These are phyloP conservation scores for Enteromius mattozi DNA, from an alignment of 2,797 vertebrate genomes.

Conservation along the genomic window DNA sequence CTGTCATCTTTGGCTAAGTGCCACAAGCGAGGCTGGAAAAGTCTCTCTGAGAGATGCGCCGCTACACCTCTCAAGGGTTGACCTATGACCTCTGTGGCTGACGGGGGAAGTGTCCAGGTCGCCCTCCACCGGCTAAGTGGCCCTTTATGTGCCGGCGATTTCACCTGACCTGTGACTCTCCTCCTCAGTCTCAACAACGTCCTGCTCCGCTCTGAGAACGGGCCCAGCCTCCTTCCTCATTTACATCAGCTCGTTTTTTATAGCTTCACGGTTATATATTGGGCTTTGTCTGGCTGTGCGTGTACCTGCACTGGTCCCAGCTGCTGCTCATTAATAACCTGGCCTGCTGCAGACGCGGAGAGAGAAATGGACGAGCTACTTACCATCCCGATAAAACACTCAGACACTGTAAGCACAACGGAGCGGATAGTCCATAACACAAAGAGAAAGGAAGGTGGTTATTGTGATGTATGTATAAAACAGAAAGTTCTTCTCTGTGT, in stretches of 20 bases:
- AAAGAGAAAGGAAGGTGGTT: slow-evolving; percentile 69
- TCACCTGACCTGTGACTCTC: slow-evolving; percentile 65
- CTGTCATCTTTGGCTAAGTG: slow-evolving; percentile 70
- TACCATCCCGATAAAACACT: slow-evolving; percentile 75
- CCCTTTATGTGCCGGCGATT: slow-evolving; percentile 62
- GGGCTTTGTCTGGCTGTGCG: slow-evolving; percentile 82
- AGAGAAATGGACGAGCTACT: slow-evolving; percentile 79
- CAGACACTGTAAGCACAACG: slow-evolving; percentile 69
- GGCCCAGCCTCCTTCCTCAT: slow-evolving; percentile 69
- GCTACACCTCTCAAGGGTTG: slow-evolving; percentile 66
- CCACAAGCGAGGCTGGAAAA: slow-evolving; percentile 67
- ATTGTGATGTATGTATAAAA: slow-evolving; percentile 31
- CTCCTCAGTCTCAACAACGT: slow-evolving; percentile 52
- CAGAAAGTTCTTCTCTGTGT: slow-evolving; percentile 1
- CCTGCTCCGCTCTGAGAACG: slow-evolving; percentile 58
- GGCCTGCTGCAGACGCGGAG: slow-evolving; percentile 70
- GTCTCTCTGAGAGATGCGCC: slow-evolving; percentile 64
- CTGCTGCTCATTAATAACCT: slow-evolving; percentile 86
- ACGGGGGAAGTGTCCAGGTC: slow-evolving; percentile 62
- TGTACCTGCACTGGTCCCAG: slow-evolving; percentile 84
- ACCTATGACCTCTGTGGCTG: slow-evolving; percentile 67
- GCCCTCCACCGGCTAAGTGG: slow-evolving; percentile 64
- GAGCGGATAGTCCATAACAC: slow-evolving; percentile 60
- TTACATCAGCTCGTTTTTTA: slow-evolving; percentile 86
- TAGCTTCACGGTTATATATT: slow-evolving; percentile 86